These are phyloP conservation scores for Anaspis maculata DNA, from an alignment of 2,888 invertebrate genomes.

Conservation along the genomic window DNA sequence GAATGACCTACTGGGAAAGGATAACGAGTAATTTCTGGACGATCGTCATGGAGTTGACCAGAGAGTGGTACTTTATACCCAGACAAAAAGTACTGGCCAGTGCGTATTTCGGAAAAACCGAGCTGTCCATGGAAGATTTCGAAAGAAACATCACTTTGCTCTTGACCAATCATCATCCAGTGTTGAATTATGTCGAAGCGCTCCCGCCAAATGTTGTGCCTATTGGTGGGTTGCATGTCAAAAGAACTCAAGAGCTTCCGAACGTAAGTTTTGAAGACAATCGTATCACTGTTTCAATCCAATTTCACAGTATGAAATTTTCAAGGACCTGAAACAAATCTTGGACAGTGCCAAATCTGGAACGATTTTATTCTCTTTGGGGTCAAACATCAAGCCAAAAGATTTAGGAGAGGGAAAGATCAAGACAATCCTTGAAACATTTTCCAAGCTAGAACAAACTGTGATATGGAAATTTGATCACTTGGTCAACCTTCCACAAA, in stretches of 20 bases:
- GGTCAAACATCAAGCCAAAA: conserved; percentile 33
- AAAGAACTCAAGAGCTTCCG: conserved; percentile 24
- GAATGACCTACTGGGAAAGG: too few relatives aligned
- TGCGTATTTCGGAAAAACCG: too few relatives aligned
- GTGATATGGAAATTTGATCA: conserved; percentile 40
- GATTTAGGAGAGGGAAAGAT: conserved; percentile 24
- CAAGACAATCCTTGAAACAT: conserved; percentile 29
- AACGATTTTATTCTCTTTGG: conserved; percentile 36
- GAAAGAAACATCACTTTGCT: conserved; percentile 26
- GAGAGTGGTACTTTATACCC: too few relatives aligned
- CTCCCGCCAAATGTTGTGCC: conserved; percentile 36
- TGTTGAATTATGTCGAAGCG: conserved; percentile 28
- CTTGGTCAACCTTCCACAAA: conserved; percentile 30
- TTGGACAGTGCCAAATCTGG: conserved; percentile 34
- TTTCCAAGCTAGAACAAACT: conserved; percentile 33
- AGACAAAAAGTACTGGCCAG: too few relatives aligned
- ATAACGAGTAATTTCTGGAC: too few relatives aligned
- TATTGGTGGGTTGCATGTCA: conserved; percentile 34
- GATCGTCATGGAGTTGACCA: too few relatives aligned
- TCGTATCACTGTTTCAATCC: too few relatives aligned
- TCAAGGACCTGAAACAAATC: conserved; percentile 31
- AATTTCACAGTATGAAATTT: too few relatives aligned
- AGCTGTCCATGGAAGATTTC: conserved; percentile 18
- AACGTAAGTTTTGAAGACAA: too few relatives aligned
- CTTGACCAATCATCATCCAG: conserved; percentile 29